Evolutionary conservation across 2,888 invertebrate species (phyloP), one percentile per base, ranked within the genome.

Genomic region (Drosophila subsilvestris): DNA sequence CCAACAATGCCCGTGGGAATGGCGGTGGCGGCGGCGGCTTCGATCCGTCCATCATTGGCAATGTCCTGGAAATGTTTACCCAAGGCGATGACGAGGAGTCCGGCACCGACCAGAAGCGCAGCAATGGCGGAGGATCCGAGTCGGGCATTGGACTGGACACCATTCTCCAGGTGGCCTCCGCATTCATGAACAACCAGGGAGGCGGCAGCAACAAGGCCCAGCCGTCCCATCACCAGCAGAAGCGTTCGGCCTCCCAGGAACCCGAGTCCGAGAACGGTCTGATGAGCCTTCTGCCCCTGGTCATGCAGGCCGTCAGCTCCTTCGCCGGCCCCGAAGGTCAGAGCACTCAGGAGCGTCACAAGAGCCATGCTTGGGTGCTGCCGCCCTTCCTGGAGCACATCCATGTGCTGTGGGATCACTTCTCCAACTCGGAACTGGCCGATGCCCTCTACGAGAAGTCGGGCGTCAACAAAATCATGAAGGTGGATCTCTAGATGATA

Each of bases 341-440:
- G 56, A 93, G 94, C 69, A 93, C 94, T 0, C 94, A 94, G 37
- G 93, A 94, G 20, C 93, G 93, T 0, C 96, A 96, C 83, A 95
- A 95, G 59, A 95, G 94, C 47, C 96, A 96, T 78, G 94, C 95
- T 0, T 94, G 95, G 90, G 94, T 95, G 79, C 91, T 97, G 73
- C 96, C 96, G 0, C 96, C 95, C 67, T 85, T 95, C 91, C 88
- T 94, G 90, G 95, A 95, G 81, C 94, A 95, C 76, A 89, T 94
- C 1, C 96, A 96, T 90, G 92, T 96, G 1, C 94, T 95, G 84
- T 96, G 96, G 94, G 96, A 97, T 75, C 94, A 96, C 72, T 96
- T 97, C 85, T 93, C 95, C 32, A 95, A 95, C 88, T 96, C 97
- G 0, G 96, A 97, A 74, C 92, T 97, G 18, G 96, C 96, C 0